A percentile compares a stretch with the other conserved stretches of the same genome.
Conservation (phyloP, 2,113 vertebrate genomes). For the Otocyon megalotis region DNA sequence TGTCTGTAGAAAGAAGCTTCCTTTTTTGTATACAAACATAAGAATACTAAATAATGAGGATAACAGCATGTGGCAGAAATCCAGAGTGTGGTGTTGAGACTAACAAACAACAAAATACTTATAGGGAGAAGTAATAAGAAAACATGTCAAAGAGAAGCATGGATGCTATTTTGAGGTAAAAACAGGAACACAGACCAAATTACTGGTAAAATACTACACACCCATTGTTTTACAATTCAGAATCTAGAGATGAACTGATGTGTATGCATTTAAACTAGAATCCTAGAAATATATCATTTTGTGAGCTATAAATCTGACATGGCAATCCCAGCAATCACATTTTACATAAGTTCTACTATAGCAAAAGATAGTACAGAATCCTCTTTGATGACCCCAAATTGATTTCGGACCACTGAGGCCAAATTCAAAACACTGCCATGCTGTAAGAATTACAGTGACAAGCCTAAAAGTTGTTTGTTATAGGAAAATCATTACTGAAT, state of each 20-base stretch:
- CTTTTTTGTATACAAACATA: constrained; percentile 75
- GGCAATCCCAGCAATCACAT: constrained; percentile 75
- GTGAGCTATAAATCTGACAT: constrained; percentile 79
- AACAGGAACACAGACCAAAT: not conserved
- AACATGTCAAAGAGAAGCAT: constrained; percentile 56
- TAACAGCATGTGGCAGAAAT: constrained; percentile 75
- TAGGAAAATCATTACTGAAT: constrained; percentile 37
- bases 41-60: constrained; percentile 76
- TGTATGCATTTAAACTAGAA: not conserved
- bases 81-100: constrained; percentile 67
- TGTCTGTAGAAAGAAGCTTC: constrained; percentile 83
- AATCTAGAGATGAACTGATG: not conserved
- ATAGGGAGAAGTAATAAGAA: constrained; percentile 63
- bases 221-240: not conserved
- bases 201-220: not conserved
- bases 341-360: constrained; percentile 72
- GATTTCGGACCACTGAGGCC: constrained; percentile 80
- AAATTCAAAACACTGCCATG: constrained; percentile 80
- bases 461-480: constrained; percentile 79
- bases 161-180: constrained; percentile 58
- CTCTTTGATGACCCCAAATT: constrained; percentile 77
- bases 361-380: constrained; percentile 79
- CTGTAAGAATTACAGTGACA: constrained; percentile 73
- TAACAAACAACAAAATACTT: constrained; percentile 75
- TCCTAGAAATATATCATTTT: not conserved